Conservation (phyloP, 1,140 invertebrate genomes). For the Protaetia brevitarsis region DNA sequence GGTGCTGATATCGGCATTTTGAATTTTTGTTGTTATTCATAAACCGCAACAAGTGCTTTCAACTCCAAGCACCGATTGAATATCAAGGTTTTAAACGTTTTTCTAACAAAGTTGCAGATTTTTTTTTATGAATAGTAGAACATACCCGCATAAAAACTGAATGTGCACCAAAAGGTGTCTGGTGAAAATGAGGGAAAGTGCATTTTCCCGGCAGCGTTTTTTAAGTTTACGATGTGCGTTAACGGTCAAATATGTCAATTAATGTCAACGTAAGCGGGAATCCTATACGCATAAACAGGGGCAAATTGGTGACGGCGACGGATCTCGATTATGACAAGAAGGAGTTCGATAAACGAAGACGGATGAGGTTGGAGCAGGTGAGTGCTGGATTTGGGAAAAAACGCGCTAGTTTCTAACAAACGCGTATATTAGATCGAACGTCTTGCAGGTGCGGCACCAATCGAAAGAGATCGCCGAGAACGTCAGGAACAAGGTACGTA, state of each 20-base stretch:
- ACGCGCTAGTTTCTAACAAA: conserved; percentile 3
- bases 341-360: conserved; percentile 53
- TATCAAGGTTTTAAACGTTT: too few relatives aligned
- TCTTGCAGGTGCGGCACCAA: conserved; percentile 53
- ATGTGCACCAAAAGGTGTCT: not conserved
- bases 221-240: conserved; percentile 12
- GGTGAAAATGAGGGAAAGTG: not conserved
- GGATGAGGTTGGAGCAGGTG: conserved; percentile 56
- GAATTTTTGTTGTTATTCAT: too few relatives aligned
- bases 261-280: conserved; percentile 55
- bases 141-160: not conserved
- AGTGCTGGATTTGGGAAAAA: conserved; percentile 23
- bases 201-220: not conserved
- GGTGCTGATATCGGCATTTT: too few relatives aligned
- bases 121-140: not conserved
- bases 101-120: too few relatives aligned
- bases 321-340: conserved; percentile 51
- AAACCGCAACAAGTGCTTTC: too few relatives aligned
- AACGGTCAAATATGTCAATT: conserved; percentile 50
- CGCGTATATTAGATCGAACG: not conserved
- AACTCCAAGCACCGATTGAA: too few relatives aligned
- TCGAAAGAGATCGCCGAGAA: conserved; percentile 54
- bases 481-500: conserved; percentile 51
- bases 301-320: conserved; percentile 50
- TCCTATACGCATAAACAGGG: conserved; percentile 49